A percentile compares a stretch with the other conserved stretches of the same genome.
Evolutionary conservation across 2,888 invertebrate species (phyloP).

Genomic region (Drosophila helvetica): DNA sequence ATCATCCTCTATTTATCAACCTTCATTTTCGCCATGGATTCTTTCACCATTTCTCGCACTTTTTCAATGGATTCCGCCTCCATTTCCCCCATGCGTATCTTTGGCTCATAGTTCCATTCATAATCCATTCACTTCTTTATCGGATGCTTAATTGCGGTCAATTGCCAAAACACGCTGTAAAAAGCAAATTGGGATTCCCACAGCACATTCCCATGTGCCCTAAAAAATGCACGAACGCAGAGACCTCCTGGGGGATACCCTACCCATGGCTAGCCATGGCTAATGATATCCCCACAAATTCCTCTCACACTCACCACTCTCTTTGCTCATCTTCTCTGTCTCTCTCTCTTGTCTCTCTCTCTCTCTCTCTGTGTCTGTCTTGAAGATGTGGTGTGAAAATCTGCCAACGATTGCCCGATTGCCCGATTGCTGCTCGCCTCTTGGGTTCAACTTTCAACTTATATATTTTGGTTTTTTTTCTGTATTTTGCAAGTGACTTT

Average conservation of each 20-base stretch:
- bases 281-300: slow-evolving; percentile 61
- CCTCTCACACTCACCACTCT: not conserved
- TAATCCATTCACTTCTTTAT: slow-evolving; percentile 44
- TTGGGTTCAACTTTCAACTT: slow-evolving; percentile 74
- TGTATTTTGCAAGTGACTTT: slow-evolving; percentile 57
- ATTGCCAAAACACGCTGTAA: slow-evolving; percentile 24
- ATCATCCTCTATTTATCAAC: no score
- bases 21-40: not conserved
- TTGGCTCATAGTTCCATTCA: slow-evolving; percentile 14
- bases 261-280: slow-evolving; percentile 33
- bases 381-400: slow-evolving; percentile 56
- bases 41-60: not conserved
- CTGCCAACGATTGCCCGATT: slow-evolving; percentile 38
- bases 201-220: slow-evolving; percentile 36
- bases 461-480: slow-evolving; percentile 23
- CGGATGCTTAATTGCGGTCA: slow-evolving; percentile 41
- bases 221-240: slow-evolving; percentile 22
- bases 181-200: slow-evolving; percentile 30
- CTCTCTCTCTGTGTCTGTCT: slow-evolving; percentile 28
- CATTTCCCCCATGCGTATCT: not conserved
- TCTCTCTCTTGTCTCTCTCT: slow-evolving; percentile 25
- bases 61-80: not conserved
- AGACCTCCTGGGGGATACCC: slow-evolving; percentile 70
- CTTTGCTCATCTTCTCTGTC: no score
- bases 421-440: slow-evolving; percentile 19